Conservation (phyloP, 1,140 invertebrate genomes). For the Drosophila tristis region DNA sequence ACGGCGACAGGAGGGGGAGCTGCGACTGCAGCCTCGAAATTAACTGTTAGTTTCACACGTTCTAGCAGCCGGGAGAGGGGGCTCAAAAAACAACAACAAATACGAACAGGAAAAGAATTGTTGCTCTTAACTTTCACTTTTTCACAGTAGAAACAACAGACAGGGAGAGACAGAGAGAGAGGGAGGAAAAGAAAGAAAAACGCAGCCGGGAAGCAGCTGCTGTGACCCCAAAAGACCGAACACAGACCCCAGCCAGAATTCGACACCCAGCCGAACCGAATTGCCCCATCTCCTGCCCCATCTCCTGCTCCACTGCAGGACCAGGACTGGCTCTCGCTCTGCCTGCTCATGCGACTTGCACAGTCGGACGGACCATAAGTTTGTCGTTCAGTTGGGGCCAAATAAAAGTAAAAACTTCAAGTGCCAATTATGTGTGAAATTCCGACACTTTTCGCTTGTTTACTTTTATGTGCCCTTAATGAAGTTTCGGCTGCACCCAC, state of each 20-base stretch:
- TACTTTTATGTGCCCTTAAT: constrained; percentile 80
- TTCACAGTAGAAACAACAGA: constrained; percentile 46
- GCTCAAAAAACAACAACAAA: constrained; percentile 13
- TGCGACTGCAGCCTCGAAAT: constrained; percentile 59
- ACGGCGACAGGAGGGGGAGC: constrained; percentile 8
- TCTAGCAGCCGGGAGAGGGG: constrained; percentile 52
- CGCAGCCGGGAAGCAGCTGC: constrained; percentile 58
- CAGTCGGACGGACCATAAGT: constrained; percentile 61
- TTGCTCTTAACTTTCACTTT: constrained; percentile 80
- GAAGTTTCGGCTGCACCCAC: constrained; percentile 62
- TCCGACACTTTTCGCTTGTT: constrained; percentile 79
- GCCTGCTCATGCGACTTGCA: constrained; percentile 33
- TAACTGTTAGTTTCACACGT: constrained; percentile 79
- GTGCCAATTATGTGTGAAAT: constrained; percentile 82
- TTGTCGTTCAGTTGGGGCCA: constrained; percentile 72
- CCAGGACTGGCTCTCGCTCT: constrained; percentile 1
- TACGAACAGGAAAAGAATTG: constrained; percentile 62
- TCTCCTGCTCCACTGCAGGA: background rate
- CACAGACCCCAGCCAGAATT: constrained; percentile 36
- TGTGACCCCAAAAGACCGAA: constrained; percentile 50
- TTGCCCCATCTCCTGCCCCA: constrained; percentile 1
- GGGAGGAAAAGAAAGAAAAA: constrained; percentile 23
- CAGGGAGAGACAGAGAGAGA: constrained; percentile 11
- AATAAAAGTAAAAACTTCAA: constrained; percentile 82
- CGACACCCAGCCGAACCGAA: constrained; percentile 24